Evolutionary conservation across 2,113 vertebrate genomes (phyloP), one percentile per base, ranked within the genome.

Genomic region (Takifugu flavidus): DNA sequence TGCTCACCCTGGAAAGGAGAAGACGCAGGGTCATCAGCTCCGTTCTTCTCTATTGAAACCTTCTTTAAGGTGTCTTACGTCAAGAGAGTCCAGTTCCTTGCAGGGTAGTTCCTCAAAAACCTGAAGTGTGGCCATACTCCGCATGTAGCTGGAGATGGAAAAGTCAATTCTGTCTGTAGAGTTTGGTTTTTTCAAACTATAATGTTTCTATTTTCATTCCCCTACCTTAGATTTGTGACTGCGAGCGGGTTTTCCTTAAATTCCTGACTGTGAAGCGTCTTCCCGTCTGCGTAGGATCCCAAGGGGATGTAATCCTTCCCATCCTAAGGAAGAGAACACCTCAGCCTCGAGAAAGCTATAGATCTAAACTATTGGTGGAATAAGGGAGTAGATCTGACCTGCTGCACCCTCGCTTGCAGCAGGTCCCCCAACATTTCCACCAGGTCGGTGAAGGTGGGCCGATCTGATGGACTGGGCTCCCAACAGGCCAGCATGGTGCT

Each of bases 401-500:
- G 91, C 78, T 93, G 91, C 14, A 93, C 96, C 0, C 87, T 93
- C 1, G 88, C 92, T 73, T 96, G 94, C 51, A 98, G 91, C 67
- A 98, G 77, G 70, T 98, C 93, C 0, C 95, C 96, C 39, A 98
- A 89, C 56, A 87, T 93, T 74, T 91, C 87, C 80, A 95, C 94
- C 20, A 98, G 87, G 74, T 92, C 78, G 0, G 89, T 89, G 88
- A 98, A 98, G 43, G 91, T 85, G 31, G 96, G 96, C 72, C 96
- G 91, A 51, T 94, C 80, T 0, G 86, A 86, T 3, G 96, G 93
- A 39, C 90, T 86, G 29, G 82, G 88, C 72, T 87, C 92, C 96
- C 96, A 98, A 75, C 96, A 98, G 49, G 92, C 89, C 83, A 96
- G 70, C 95, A 98, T 98, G 58, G 91, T 95, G 79, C 92, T 91